Base-by-base conservation (phyloP, 2,797 vertebrate species). In the Hemibagrus guttatus region DNA sequence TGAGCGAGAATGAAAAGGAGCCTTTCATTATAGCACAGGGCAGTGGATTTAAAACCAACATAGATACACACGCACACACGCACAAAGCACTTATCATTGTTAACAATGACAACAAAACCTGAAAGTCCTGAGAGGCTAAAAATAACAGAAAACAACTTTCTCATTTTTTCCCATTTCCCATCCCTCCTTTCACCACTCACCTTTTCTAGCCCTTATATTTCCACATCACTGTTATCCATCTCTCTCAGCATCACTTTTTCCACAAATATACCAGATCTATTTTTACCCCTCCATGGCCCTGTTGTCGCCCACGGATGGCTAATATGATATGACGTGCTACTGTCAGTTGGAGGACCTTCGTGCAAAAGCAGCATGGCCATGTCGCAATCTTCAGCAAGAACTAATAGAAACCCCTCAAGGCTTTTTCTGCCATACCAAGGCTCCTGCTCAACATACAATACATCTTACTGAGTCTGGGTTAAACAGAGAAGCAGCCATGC, bases 241-340 rank as follows among this genome's bases (percentile, higher is more conserved):
- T 87, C 83, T 66, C 52, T 81, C 28, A 61, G 79, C 85, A 76
- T 88, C 80, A 85, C 85, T 84, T 59, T 56, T 71, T 86, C 86
- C 71, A 79, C 83, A 87, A 86, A 89, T 89, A 87, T 42, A 83
- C 64, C 68, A 56, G 26, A 58, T 80, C n/a, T 83, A 87, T 87
- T 87, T 87, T 66, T 87, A 83, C 76, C 28, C 31, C 42, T 58
- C 83, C 14, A 19, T 71, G 64, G 63, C 75, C 63, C 81, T 69
- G 82, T 63, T 82, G 88, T 88, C 66, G 17, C 28, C 80, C 26
- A 84, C 46, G 59, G 64, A 79, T 56, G 75, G 72, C 79, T 90
- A 85, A 89, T 90, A 35, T 66, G 87, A 87, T 80, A 71, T 87
- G 90, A 89, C 74, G 80, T 66, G 79, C 61, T 85, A 71, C 68